Conservation (phyloP, 2,888 invertebrate genomes). For the Ormyrus labotus region DNA sequence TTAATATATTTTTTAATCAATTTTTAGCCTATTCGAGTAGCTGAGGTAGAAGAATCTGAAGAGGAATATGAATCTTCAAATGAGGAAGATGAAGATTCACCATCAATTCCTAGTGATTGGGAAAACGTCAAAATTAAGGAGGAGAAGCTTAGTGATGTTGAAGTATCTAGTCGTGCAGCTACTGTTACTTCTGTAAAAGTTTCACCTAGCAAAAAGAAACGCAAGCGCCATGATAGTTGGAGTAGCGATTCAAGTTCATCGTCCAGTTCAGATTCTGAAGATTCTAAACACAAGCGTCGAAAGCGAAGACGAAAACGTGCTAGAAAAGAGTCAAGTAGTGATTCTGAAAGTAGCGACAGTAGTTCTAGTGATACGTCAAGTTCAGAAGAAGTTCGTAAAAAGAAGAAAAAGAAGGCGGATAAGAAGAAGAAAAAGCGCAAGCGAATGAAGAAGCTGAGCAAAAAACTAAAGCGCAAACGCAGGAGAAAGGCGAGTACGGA, state of each 20-base stretch:
- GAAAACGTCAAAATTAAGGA: slow-evolving; percentile 69
- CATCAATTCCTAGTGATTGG: slow-evolving; percentile 69
- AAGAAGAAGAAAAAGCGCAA: slow-evolving; percentile 67
- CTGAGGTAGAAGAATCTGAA: slow-evolving; percentile 47
- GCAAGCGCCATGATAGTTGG: slow-evolving; percentile 57
- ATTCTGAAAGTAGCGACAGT: slow-evolving; percentile 66
- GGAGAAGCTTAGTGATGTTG: slow-evolving; percentile 67
- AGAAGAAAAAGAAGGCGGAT: slow-evolving; percentile 62
- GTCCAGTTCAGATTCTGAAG: slow-evolving; percentile 67
- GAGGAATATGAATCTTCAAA: slow-evolving; percentile 52
- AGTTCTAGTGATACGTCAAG: slow-evolving; percentile 64
- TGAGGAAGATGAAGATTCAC: slow-evolving; percentile 60
- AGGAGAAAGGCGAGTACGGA: slow-evolving; percentile 63
- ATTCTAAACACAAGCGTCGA: slow-evolving; percentile 55
- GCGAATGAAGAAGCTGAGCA: slow-evolving; percentile 60
- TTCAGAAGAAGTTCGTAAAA: slow-evolving; percentile 62
- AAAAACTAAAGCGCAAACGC: slow-evolving; percentile 65
- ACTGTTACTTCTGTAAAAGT: slow-evolving; percentile 48
- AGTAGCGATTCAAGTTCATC: slow-evolving; percentile 66
- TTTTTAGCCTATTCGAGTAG: slow-evolving; percentile 17
- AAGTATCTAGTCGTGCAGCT: slow-evolving; percentile 22
- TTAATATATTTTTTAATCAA: neutral
- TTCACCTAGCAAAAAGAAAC: slow-evolving; percentile 56
- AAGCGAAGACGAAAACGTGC: slow-evolving; percentile 52
- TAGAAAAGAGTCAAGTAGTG: slow-evolving; percentile 61